A percentile compares a stretch with the other conserved stretches of the same genome.
Evolutionary conservation across 2,113 vertebrate genomes (phyloP).

Genomic region (Cyrtonyx montezumae): DNA sequence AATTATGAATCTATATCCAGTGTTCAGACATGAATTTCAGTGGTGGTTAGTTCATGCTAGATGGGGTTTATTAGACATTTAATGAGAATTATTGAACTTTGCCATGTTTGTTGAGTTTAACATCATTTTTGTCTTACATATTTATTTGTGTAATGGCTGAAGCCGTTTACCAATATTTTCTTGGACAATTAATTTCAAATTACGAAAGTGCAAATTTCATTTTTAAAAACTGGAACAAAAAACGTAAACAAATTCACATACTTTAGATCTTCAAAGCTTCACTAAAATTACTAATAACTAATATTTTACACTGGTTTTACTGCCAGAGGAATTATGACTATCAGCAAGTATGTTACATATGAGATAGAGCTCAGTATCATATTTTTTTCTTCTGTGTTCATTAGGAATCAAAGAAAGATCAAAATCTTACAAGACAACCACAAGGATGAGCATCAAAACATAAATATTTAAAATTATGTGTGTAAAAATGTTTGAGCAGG

Average conservation of each 20-base stretch:
- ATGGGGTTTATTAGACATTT: background rate
- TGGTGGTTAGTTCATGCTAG: background rate
- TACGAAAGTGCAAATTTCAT: background rate
- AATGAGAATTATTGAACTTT: slow-evolving; percentile 43
- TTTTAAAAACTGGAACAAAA: background rate
- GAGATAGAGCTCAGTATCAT: background rate
- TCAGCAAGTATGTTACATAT: background rate
- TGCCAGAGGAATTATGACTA: background rate
- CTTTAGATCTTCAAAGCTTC: background rate
- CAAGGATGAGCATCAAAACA: background rate
- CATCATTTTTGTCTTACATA: background rate
- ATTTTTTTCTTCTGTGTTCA: background rate
- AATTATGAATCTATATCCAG: background rate
- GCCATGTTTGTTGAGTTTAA: background rate
- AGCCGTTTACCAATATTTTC: background rate
- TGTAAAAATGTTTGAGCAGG: background rate
- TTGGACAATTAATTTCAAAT: slow-evolving; percentile 27
- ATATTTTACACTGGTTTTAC: background rate
- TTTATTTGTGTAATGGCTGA: slow-evolving; percentile 1
- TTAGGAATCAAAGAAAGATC: background rate
- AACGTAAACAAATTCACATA: background rate
- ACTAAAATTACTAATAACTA: background rate
- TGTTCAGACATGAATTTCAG: background rate
- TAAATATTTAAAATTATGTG: background rate
- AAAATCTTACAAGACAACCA: background rate